Percentiles rank a stretch among this genome's conserved stretches.
These are phyloP conservation scores for Phrynocephalus versicolor DNA, from an alignment of 2,113 vertebrate genomes.

Conservation along the genomic window DNA sequence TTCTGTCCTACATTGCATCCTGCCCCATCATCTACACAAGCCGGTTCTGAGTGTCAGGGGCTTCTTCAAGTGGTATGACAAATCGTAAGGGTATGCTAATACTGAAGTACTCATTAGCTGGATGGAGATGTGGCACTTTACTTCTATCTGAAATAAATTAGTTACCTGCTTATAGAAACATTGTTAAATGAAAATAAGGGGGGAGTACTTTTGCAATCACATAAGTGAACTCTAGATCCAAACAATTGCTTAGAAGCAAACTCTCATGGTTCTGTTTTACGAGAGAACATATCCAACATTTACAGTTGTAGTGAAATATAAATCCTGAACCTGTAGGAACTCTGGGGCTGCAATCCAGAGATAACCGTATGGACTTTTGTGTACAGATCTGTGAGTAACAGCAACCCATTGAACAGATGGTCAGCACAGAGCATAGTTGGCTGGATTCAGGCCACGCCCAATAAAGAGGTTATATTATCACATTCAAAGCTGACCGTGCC, in stretches of 20 bases:
- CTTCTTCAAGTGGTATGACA: not conserved
- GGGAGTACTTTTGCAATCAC: no score
- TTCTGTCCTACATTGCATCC: no score
- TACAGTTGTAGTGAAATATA: not conserved
- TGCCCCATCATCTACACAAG: no score
- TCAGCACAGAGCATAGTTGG: not conserved
- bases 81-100: not conserved
- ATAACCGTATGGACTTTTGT: not conserved
- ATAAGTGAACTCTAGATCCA: not conserved
- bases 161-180: not conserved
- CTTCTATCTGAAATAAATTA: not conserved
- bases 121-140: not conserved
- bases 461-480: not conserved
- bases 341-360: not conserved
- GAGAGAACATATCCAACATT: not conserved
- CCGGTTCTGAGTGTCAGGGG: not conserved
- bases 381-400: not conserved
- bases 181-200: not conserved
- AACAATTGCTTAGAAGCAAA: not conserved
- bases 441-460: constrained; percentile 5
- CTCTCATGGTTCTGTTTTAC: not conserved
- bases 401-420: not conserved
- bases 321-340: not conserved
- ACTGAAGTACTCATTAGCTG: not conserved
- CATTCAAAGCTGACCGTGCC: not conserved